phyloP scores from a whole-genome alignment of 2,888 invertebrate species.

The Drosophila neonasuta region DNA sequence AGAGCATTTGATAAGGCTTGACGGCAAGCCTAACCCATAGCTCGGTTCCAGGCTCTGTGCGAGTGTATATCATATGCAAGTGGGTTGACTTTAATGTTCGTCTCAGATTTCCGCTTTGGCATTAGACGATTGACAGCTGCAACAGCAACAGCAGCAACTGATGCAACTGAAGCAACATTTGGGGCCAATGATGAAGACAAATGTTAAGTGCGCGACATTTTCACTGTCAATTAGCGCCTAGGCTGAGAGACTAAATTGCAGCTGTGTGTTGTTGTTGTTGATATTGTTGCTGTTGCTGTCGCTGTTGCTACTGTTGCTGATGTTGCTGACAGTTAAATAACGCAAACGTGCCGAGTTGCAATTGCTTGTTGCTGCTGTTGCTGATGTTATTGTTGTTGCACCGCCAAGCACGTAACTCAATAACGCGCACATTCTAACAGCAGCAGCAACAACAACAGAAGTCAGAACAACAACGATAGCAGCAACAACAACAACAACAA shows the following conservation, averaged over 20 bases:
- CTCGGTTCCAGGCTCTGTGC: constrained; percentile 23
- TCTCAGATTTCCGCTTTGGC: constrained; percentile 50
- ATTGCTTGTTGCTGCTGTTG: constrained; percentile 54
- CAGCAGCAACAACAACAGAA: constrained; percentile 32
- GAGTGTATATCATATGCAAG: constrained; percentile 55
- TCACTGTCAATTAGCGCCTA: constrained; percentile 73
- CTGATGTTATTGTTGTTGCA: constrained; percentile 42
- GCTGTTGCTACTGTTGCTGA: constrained; percentile 33
- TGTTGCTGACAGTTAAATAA: constrained; percentile 74
- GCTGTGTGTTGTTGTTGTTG: constrained; percentile 38
- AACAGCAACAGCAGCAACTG: not conserved
- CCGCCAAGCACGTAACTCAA: constrained; percentile 75
- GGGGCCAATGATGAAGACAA: constrained; percentile 66
- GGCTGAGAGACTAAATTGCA: constrained; percentile 45
- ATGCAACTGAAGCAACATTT: constrained; percentile 28
- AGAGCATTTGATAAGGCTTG: constrained; percentile 48
- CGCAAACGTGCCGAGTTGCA: constrained; percentile 72
- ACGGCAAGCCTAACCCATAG: constrained; percentile 30
- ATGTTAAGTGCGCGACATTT: constrained; percentile 75
- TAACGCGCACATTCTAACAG: constrained; percentile 76
- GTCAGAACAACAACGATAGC: constrained; percentile 27
- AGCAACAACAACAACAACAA: constrained; percentile 60
- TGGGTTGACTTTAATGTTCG: constrained; percentile 42
- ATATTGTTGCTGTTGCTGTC: constrained; percentile 28
- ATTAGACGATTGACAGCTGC: constrained; percentile 23